Evolutionary conservation across 2,888 invertebrate genomes (phyloP), one percentile per base, ranked within the genome.

Genomic region (Agrochola lychnidis): DNA sequence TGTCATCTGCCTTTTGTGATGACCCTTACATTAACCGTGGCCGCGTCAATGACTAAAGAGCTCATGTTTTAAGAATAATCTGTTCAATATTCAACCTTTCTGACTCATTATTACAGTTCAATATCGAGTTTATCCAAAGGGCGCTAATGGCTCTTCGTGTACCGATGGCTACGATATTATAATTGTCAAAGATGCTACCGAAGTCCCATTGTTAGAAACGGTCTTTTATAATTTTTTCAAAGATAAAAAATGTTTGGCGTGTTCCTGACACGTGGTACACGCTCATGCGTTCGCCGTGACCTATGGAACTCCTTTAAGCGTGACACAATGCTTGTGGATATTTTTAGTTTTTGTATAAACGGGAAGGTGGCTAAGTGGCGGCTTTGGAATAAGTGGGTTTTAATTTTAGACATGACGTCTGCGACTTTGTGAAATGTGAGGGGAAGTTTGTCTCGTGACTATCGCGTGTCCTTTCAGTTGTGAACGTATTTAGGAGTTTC

Each of bases 161-260:
- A 81, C 87, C 87, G 86, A 83, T 87, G 89, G 87, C 92, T 88
- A 89, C 91, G 94, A 95, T 95, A 96, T 96, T 96, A 96, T 96
- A 96, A 96, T 96, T 96, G 96, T 96, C 96, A 96, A 96, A 96
- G 96, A 96, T 96, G 96, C 96, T 96, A 96, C 96, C 94, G 95
- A 95, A 93, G 93, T 89, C 90, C 95, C 92, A 95, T 96, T 96
- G 96, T 96, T 94, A 92, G 90, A 85, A 92, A 91, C 93, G 94
- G 94, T 92, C 96, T 95, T 96, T 96, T 95, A 96, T 95, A 95
- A 94, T 94, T 95, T 96, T 96, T 96, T 95, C 87, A 94, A 95
- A 95, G 95, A 96, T 96, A 96, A 96, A 96, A 96, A 96, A 94
- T 94, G 96, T 96, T 96, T 95, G 94, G 96, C 96, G 95, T 96